These are phyloP conservation scores for Hirundo rustica DNA, from an alignment of 2,797 vertebrate genomes.

Conservation along the genomic window DNA sequence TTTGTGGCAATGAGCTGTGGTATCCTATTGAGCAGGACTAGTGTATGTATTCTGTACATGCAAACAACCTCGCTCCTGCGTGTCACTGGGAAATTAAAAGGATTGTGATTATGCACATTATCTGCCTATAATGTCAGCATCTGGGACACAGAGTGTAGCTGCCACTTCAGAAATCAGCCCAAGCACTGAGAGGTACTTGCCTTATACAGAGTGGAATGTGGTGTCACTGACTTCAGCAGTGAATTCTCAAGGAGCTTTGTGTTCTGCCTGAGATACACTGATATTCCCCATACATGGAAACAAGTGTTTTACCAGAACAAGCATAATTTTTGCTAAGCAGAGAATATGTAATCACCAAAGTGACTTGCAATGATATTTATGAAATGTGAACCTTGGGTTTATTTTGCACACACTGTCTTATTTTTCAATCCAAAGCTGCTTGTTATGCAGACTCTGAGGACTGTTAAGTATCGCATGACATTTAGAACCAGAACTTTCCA, in stretches of 20 bases:
- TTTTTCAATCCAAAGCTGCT: background rate
- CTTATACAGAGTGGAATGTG: background rate
- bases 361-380: background rate
- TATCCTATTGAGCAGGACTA: background rate
- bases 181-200: background rate
- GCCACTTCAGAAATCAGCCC: background rate
- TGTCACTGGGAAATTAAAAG: background rate
- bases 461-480: background rate
- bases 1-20: background rate
- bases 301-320: background rate
- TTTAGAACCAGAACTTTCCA: background rate
- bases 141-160: background rate
- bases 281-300: background rate
- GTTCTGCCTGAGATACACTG: background rate
- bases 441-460: background rate
- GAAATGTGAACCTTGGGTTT: background rate
- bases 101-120: background rate
- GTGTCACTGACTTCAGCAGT: background rate
- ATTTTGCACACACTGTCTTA: background rate
- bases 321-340: background rate
- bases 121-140: background rate
- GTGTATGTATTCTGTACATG: rapidly evolving
- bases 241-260: background rate
- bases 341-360: background rate
- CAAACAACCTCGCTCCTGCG: background rate